Percentiles rank a stretch among this genome's conserved stretches.
Conservation (phyloP, 2,888 invertebrate genomes). For the Panzeria rudis region DNA sequence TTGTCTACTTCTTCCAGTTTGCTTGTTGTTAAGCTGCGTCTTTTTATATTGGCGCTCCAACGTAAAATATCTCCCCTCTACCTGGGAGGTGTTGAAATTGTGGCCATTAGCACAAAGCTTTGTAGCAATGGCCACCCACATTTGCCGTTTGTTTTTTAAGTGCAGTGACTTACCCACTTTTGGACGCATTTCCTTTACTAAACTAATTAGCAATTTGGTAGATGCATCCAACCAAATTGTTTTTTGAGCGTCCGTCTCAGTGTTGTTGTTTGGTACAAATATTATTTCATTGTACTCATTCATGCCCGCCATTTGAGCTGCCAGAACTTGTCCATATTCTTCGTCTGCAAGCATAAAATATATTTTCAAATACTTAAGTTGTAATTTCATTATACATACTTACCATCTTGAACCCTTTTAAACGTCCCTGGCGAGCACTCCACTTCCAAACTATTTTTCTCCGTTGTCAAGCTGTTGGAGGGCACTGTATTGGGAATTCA, state of each 20-base stretch:
- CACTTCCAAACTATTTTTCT: constrained; percentile 24
- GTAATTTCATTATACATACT: constrained; percentile 34
- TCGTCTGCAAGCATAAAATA: constrained; percentile 22
- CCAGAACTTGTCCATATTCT: constrained; percentile 21
- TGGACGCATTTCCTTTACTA: constrained; percentile 14
- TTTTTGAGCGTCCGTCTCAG: constrained; percentile 19
- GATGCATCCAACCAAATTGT: constrained; percentile 12
- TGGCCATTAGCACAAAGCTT: constrained; percentile 27
- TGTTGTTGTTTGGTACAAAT: constrained; percentile 7
- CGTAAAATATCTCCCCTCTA: constrained; percentile 24
- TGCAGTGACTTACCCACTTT: constrained; percentile 17
- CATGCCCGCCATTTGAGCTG: constrained; percentile 22
- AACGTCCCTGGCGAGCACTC: constrained; percentile 23
- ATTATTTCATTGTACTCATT: constrained; percentile 6
- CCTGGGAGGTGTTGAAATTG: constrained; percentile 24
- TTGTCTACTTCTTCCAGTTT: constrained; percentile 27
- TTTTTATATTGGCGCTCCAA: constrained; percentile 34
- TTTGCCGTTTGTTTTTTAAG: constrained; percentile 15
- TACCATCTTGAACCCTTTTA: constrained; percentile 31
- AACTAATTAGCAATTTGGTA: constrained; percentile 11
- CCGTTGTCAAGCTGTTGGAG: constrained; percentile 27
- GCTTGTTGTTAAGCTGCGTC: constrained; percentile 10
- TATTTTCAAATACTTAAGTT: constrained; percentile 33
- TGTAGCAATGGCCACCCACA: constrained; percentile 23
- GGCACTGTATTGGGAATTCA: constrained; percentile 9